phyloP scores from a whole-genome alignment of 2,113 vertebrate species.

The Macheiramphus alcinus region DNA sequence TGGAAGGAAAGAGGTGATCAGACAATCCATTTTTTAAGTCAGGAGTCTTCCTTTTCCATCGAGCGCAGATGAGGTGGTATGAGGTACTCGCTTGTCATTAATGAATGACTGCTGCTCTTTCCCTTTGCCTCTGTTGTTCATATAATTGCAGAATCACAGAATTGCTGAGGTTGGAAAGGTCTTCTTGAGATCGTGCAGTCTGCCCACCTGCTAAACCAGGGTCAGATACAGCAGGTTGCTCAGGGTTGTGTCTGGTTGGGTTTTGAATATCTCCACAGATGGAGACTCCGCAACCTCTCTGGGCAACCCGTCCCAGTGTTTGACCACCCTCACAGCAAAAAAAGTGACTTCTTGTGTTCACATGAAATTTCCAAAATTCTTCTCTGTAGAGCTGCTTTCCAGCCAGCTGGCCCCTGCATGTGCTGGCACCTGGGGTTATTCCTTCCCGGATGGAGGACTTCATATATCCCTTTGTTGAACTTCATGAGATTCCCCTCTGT shows the following conservation, averaged over 20 bases:
- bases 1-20: not conserved
- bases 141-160: not conserved
- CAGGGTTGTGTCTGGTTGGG: not conserved
- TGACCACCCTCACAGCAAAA: not conserved
- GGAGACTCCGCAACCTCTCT: not conserved
- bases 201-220: not conserved
- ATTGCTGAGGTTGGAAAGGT: not conserved
- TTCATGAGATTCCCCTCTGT: not conserved
- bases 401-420: not conserved
- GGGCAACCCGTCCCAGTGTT: not conserved
- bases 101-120: not conserved
- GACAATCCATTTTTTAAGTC: not conserved
- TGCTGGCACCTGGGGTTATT: not conserved
- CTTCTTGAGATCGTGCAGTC: not conserved
- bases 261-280: not conserved
- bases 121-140: not conserved
- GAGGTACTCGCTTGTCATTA: not conserved
- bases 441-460: not conserved
- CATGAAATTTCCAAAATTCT: not conserved
- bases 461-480: not conserved
- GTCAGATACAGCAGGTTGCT: not conserved
- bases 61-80: not conserved
- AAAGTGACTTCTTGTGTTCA: not conserved
- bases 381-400: not conserved
- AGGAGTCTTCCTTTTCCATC: not conserved